These are phyloP conservation scores for Neoscelio sp. DNA, from an alignment of 2,888 invertebrate genomes.

Conservation along the genomic window DNA sequence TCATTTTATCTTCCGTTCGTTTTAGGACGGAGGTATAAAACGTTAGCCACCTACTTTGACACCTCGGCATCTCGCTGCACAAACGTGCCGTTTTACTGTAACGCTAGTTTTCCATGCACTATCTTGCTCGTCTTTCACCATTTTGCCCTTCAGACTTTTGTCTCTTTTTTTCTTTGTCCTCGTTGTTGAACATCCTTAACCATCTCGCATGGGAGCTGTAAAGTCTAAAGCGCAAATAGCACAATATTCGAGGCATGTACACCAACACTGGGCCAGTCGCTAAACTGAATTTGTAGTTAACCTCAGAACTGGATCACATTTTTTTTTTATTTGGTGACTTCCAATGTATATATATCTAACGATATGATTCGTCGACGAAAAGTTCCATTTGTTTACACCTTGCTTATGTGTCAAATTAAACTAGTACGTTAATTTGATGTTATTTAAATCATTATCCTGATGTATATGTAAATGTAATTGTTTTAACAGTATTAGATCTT, in stretches of 20 bases:
- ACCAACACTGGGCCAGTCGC: constrained; percentile 58
- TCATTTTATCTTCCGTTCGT: constrained; percentile 77
- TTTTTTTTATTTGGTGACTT: constrained; percentile 23
- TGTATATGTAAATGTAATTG: too few species aligned
- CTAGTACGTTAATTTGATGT: too few species aligned
- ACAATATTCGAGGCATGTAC: constrained; percentile 76
- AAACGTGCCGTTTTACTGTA: constrained; percentile 76
- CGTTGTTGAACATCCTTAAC: constrained; percentile 49
- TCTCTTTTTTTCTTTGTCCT: constrained; percentile 37
- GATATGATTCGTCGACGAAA: constrained; percentile 21
- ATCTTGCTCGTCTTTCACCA: constrained; percentile 33
- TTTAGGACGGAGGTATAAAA: constrained; percentile 78
- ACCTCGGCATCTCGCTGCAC: constrained; percentile 62
- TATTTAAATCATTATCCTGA: too few species aligned
- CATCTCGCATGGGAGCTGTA: constrained; percentile 76
- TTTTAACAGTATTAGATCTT: too few species aligned
- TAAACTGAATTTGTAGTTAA: constrained; percentile 73
- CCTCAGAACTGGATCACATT: constrained; percentile 67
- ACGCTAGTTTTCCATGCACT: constrained; percentile 67
- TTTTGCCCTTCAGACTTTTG: constrained; percentile 34
- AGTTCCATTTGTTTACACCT: constrained; percentile 9
- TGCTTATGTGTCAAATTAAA: constrained; percentile 37
- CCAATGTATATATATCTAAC: constrained; percentile 13
- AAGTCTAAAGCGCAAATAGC: constrained; percentile 76
- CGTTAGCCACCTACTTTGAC: constrained; percentile 70